Base-by-base conservation (phyloP, 2,888 invertebrate species). In the Leptodirus hochenwartii region DNA sequence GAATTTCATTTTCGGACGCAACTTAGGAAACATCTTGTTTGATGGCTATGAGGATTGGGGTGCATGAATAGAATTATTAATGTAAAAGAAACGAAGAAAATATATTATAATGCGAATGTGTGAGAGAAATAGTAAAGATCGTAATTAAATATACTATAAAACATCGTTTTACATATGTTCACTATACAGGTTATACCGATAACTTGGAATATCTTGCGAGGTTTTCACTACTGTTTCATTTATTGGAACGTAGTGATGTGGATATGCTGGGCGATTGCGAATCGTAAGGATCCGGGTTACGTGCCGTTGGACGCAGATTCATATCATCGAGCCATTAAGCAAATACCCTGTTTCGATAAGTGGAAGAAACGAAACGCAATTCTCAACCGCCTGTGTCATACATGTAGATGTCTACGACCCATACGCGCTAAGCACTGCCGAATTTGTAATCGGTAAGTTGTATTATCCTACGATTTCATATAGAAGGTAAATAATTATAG, bases 161-260 rank as follows among this genome's bases (percentile, higher is more conserved):
- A 20, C 15, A 22, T 8, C 25, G 22, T 20, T 27, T 25, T 4
- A n/a, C 5, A 14, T 22, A 11, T 16, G n/a, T 37, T 27, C 11
- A 23, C 12, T 36, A 58, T 59, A 16, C 53, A 82, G 70, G 85
- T 85, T 43, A 73, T 90, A 38, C 88, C 88, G 2, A 64, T 82
- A 23, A 90, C 88, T 0, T 90, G 88, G 88, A 79, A 87, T 48
- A 72, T 81, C 5, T 56, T 88, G 22, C 66, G 84, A 1, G 72
- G 79, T 1, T 82, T 81, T 1, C 88, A 90, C 51, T 82, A 88
- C 45, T 76, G 82, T 46, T 91, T 90, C 52, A 73, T 90, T 37
- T 79, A 84, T 46, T 79, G 84, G 77, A 90, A 90, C 53, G 63
- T 72, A 4, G 69, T 85, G 6, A 90, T 91, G 88, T 90, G 90